Base-by-base conservation (phyloP, 2,113 vertebrate genomes). In the Cyanoramphus novaezelandiae region DNA sequence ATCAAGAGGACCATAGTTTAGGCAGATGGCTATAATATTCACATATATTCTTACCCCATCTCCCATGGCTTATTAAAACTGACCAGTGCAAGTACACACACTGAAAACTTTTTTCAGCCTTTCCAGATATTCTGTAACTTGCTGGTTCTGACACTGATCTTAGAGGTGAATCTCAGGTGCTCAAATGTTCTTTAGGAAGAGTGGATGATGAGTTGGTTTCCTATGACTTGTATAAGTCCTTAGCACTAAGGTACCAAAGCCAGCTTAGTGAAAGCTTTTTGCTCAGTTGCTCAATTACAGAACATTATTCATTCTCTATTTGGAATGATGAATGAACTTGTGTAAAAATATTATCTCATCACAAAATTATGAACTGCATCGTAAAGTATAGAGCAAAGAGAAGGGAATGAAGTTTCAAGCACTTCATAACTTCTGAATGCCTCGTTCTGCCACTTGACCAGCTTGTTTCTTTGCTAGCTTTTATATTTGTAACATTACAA, bases 311-410 rank as follows among this genome's bases (percentile, higher is more conserved):
- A 12, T 67, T 84, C 50, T 82, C 19, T 82, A 8, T 69, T 68
- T 62, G 59, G 53, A 86, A 72, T 84, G 81, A 89, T 84, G 46
- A 92, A 95, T 88, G 72, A 70, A 75, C 77, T 78, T 92, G 41
- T 71, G 43, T 59, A 89, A 95, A 97, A 97, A 97, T 92, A 91
- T 95, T 95, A 84, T 93, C 75, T 90, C 92, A 71, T 94, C 69
- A 96, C 55, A 86, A 81, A 95, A 83, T 94, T 91, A 95, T 86
- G 81, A 94, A 70, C 72, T 75, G 31, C 39, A 27, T 76, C 13
- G 35, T 44, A 14, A 90, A 86, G 53, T 81, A 62, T 7, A 70
- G 64, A 46, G 33, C 1, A 7, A 88, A 68, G 82, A 86, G 7
- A 68, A 69, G 70, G 84, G 49, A 92, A 83, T 80, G 49, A 94